Evolutionary conservation across 2,797 vertebrate species (phyloP).

Genomic region (Austrolebias charrua): DNA sequence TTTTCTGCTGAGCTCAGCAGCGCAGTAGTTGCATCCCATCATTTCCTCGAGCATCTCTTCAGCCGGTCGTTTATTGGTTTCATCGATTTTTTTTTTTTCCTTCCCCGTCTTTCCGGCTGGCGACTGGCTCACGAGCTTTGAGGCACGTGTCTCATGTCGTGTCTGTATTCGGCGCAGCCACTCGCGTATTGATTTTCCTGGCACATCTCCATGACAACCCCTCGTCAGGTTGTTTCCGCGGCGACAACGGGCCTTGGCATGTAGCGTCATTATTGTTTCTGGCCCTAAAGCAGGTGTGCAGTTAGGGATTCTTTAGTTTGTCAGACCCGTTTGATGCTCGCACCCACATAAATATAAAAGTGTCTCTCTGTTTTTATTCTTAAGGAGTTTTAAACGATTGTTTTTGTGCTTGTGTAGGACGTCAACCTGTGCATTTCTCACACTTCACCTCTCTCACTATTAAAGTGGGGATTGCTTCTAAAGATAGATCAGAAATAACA

Average conservation of each 20-base stretch:
- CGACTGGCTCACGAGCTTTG: constrained; percentile 2
- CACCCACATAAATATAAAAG: not conserved
- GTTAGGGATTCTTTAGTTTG: not conserved
- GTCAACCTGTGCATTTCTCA: constrained; percentile 51
- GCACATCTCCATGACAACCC: constrained; percentile 67
- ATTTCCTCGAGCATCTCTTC: constrained; percentile 55
- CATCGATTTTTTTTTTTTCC: constrained; percentile 49
- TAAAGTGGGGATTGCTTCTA: constrained; percentile 22
- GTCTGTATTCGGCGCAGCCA: constrained; percentile 25
- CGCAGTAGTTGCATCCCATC: constrained; percentile 57
- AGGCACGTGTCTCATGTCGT: constrained; percentile 40
- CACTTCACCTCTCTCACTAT: constrained; percentile 37
- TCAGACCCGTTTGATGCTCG: constrained; percentile 12
- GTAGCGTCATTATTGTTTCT: constrained; percentile 48
- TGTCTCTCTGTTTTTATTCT: constrained; percentile 1
- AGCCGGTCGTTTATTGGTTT: constrained; percentile 50
- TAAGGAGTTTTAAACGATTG: constrained; percentile 4
- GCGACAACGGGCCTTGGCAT: constrained; percentile 29
- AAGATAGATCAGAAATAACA: constrained; percentile 57
- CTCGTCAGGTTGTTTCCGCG: constrained; percentile 53
- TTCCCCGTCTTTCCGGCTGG: not conserved
- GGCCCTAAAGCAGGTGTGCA: constrained; percentile 22
- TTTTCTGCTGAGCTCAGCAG: constrained; percentile 73
- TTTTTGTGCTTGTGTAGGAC: constrained; percentile 30
- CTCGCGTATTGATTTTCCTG: constrained; percentile 57